These are phyloP conservation scores for Pomatorhinus ruficollis DNA, from an alignment of 2,113 vertebrate species.

Conservation along the genomic window DNA sequence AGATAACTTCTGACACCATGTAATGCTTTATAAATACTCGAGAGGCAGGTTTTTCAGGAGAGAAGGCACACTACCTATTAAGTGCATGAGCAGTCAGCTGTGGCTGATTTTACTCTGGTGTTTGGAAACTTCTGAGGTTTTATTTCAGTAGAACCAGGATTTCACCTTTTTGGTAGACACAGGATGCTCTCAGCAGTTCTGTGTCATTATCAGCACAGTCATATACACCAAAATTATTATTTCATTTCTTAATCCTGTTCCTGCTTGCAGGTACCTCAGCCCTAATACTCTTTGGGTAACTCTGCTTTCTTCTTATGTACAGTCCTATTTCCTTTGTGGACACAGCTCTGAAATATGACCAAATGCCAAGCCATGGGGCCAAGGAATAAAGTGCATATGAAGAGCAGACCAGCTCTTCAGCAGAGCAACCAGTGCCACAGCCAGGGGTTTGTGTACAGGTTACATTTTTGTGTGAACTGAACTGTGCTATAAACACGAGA, in stretches of 20 bases:
- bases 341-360: not conserved
- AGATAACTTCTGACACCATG: slow-evolving; percentile 12
- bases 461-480: not conserved
- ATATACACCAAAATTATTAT: not conserved
- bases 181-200: not conserved
- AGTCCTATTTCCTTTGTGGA: not conserved
- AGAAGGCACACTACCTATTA: not conserved
- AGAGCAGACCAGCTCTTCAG: not conserved
- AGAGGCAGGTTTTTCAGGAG: slow-evolving; percentile 15
- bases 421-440: not conserved
- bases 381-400: not conserved
- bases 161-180: not conserved
- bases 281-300: not conserved
- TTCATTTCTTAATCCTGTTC: not conserved
- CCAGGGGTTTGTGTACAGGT: not conserved
- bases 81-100: not conserved
- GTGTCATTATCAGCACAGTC: not conserved
- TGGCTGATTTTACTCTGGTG: not conserved
- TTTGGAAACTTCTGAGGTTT: not conserved
- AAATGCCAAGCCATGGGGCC: not conserved
- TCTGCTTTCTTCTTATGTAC: not conserved
- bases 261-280: not conserved
- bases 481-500: not conserved
- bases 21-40: slow-evolving; percentile 26
- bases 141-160: not conserved